Evolutionary conservation across 2,113 vertebrate genomes (phyloP).

Genomic region (Tetrax tetrax): DNA sequence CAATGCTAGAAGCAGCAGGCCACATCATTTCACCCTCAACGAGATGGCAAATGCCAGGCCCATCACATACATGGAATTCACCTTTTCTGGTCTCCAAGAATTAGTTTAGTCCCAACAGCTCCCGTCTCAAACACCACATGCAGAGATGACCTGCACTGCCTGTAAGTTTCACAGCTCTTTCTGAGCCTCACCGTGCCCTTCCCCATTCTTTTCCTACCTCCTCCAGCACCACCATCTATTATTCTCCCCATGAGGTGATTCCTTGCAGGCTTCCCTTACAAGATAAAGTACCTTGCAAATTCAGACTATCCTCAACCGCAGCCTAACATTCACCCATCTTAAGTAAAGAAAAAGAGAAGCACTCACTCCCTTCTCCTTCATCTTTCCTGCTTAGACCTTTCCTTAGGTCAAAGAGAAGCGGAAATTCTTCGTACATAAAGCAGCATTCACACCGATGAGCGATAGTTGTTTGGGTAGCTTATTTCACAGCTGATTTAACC

Average conservation of each 20-base stretch:
- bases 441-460: background rate
- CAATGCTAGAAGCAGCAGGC: background rate
- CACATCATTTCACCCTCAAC: background rate
- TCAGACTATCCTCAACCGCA: background rate
- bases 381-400: background rate
- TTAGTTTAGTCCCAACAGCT: background rate
- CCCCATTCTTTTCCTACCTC: background rate
- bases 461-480: background rate
- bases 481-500: slow-evolving; percentile 13
- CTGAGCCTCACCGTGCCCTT: background rate
- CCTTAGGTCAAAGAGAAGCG: background rate
- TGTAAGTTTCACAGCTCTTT: background rate
- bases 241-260: background rate
- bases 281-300: background rate
- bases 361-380: background rate
- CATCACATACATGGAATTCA: background rate
- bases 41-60: background rate
- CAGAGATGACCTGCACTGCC: background rate
- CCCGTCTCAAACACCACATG: background rate
- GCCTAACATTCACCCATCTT: background rate
- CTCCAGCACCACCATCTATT: background rate
- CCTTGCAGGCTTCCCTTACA: background rate
- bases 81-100: background rate
- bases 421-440: background rate
- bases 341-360: background rate